phyloP scores from a whole-genome alignment of 1,140 invertebrate species.

The Stegodyphus mimosarum region DNA sequence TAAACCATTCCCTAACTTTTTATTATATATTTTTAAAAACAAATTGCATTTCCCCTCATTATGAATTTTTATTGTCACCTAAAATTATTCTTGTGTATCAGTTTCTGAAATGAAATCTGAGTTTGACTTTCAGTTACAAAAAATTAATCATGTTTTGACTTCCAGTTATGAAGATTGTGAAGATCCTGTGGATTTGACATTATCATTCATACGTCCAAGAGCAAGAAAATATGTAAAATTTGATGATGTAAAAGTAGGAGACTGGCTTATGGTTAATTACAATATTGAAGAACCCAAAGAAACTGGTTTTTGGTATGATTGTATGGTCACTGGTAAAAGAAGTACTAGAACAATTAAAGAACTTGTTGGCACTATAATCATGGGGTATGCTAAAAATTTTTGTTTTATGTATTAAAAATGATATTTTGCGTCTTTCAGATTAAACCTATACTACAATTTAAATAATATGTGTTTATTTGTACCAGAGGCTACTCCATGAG shows the following conservation, averaged over 20 bases:
- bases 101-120: no score
- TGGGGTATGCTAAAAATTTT: constrained; percentile 65
- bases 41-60: no score
- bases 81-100: no score
- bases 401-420: constrained; percentile 15
- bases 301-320: constrained; percentile 82
- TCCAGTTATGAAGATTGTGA: constrained; percentile 70
- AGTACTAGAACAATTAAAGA: constrained; percentile 67
- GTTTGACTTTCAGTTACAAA: not conserved
- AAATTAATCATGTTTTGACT: constrained; percentile 3
- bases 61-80: no score
- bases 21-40: no score
- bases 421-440: not conserved
- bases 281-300: constrained; percentile 78
- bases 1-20: no score
- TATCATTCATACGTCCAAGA: constrained; percentile 75
- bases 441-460: no score
- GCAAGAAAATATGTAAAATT: constrained; percentile 72
- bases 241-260: constrained; percentile 73
- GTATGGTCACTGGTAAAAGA: constrained; percentile 69
- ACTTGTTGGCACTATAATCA: constrained; percentile 67
- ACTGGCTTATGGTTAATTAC: constrained; percentile 80
- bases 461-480: no score
- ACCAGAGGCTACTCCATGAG: no score
- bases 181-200: constrained; percentile 68